Evolutionary conservation across 2,113 vertebrate genomes (phyloP).

Genomic region (Hipposideros armiger): DNA sequence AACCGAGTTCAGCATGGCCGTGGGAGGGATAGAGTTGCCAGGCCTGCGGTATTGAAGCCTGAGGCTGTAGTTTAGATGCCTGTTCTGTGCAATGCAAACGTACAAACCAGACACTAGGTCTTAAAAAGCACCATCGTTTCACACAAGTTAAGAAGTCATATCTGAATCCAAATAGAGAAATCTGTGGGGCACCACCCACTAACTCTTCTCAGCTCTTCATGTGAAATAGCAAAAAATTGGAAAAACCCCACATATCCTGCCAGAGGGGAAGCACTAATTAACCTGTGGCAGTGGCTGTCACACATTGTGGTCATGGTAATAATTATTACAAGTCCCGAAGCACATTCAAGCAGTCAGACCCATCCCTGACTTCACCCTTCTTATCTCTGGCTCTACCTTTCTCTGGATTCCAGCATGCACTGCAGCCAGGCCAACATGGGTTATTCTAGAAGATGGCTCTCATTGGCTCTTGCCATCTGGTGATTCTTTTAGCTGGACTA

Average conservation of each 20-base stretch:
- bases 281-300: background rate
- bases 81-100: background rate
- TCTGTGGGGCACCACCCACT: too few relatives aligned
- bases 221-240: background rate
- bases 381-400: background rate
- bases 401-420: background rate
- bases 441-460: background rate
- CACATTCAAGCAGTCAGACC: background rate
- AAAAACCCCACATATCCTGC: too few relatives aligned
- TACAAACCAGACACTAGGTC: background rate
- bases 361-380: background rate
- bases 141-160: background rate
- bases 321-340: background rate
- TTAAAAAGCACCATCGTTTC: background rate
- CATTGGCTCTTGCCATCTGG: background rate
- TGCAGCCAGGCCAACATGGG: background rate
- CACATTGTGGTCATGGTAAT: background rate
- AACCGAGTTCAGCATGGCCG: fast-evolving
- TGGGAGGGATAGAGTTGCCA: background rate
- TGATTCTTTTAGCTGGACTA: background rate
- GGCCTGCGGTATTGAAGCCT: background rate
- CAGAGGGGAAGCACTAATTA: fast-evolving
- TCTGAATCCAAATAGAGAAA: background rate
- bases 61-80: background rate
- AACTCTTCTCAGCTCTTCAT: background rate